A percentile compares a stretch with the other conserved stretches of the same genome.
Evolutionary conservation across 2,113 vertebrate genomes (phyloP).

Genomic region (Crocuta crocuta): DNA sequence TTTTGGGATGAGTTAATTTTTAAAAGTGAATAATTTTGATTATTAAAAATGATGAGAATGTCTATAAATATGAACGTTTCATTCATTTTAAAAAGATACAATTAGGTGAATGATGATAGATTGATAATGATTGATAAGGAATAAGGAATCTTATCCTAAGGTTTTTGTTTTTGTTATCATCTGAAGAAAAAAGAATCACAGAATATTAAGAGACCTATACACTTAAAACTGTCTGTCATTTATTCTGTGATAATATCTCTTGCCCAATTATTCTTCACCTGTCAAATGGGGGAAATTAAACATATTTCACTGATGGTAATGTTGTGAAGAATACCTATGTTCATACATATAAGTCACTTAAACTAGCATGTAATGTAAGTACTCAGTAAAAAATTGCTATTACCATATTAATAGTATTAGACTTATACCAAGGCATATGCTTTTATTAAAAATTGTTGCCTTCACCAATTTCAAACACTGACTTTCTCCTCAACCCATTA

Average conservation of each 20-base stretch:
- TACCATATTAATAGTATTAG: neutral
- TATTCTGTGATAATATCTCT: neutral
- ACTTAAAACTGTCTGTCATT: neutral
- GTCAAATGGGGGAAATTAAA: neutral
- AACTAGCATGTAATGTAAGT: neutral
- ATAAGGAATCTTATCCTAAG: neutral
- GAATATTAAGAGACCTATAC: neutral
- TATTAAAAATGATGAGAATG: neutral
- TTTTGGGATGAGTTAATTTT: neutral
- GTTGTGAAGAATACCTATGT: neutral
- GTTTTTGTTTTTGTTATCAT: neutral
- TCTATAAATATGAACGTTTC: neutral
- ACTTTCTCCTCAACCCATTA: neutral
- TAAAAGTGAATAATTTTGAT: neutral
- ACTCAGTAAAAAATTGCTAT: neutral
- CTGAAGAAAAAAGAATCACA: neutral
- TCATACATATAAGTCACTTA: neutral
- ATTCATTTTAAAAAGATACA: neutral
- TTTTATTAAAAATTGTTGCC: conserved; percentile 3
- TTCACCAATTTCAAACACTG: neutral
- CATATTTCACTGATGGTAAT: neutral
- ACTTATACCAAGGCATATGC: neutral
- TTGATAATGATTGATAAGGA: neutral
- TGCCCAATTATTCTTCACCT: neutral
- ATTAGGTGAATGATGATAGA: neutral